Evolutionary conservation across 1,140 invertebrate species (phyloP).

Genomic region (Drosophila seguyi): DNA sequence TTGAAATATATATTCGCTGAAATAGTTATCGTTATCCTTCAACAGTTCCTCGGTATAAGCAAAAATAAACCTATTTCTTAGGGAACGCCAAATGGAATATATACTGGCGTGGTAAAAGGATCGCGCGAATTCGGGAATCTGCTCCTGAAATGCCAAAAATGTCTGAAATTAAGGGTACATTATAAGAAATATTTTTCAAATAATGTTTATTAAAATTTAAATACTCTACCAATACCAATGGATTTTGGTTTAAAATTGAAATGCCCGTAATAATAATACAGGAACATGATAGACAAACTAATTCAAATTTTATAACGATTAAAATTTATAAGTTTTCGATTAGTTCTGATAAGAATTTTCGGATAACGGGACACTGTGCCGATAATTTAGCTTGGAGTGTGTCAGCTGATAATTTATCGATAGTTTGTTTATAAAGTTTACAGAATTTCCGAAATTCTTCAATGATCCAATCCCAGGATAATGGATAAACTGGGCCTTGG

Average conservation of each 20-base stretch:
- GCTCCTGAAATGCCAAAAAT: constrained; percentile 71
- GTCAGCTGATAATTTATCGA: constrained; percentile 33
- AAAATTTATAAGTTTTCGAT: not conserved
- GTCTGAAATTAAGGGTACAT: constrained; percentile 7
- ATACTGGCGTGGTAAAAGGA: constrained; percentile 70
- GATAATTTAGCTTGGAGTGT: not conserved
- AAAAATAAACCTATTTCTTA: constrained; percentile 68
- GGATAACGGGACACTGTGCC: not conserved
- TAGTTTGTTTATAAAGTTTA: constrained; percentile 5
- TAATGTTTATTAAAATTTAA: not conserved
- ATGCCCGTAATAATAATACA: not conserved
- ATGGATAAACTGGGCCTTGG: constrained; percentile 60
- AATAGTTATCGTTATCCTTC: constrained; percentile 1
- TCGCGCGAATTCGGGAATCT: constrained; percentile 61
- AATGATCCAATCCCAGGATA: constrained; percentile 5
- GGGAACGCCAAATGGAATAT: constrained; percentile 72
- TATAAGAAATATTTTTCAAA: not conserved
- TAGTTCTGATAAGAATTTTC: not conserved
- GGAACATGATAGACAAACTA: not conserved
- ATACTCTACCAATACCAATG: not conserved
- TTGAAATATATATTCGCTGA: constrained; percentile 56
- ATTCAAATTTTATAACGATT: not conserved
- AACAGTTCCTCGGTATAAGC: constrained; percentile 57
- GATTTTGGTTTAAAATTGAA: not conserved
- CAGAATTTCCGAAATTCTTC: not conserved